Base-by-base conservation (phyloP, 2,888 invertebrate genomes). In the Sicus ferrugineus region DNA sequence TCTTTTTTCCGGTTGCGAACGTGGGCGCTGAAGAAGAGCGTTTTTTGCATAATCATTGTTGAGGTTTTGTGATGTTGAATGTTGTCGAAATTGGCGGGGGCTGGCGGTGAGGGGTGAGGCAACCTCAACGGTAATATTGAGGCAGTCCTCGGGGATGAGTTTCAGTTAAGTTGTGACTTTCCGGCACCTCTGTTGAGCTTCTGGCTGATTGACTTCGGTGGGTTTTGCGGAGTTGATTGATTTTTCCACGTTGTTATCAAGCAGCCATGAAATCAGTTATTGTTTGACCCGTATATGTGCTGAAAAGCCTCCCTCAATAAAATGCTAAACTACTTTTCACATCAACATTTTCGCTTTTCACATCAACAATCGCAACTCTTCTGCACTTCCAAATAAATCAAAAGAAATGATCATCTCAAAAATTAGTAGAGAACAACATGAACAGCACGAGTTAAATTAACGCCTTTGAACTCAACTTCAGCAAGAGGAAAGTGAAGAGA, bases 391-490 rank as follows among this genome's bases (percentile, higher is more conserved):
- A 23, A 28, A 28, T 5, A 54, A 54, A 28, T 54, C 21, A 11
- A 54, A n/a, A 54, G 23, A 54, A 54, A 14, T 54, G 21, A 21
- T 1, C 50, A 21, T 7, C 3, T 50, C 21, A 5, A 50, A 23
- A n/a, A 14, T 16, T 48, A n/a, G 50, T n/a, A 3, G 50, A 3
- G 4, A 9, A 50, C 5, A n/a, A 21, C 14, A 9, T 9, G 11
- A n/a, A 11, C 52, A 11, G 52, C 14, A 26, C 28, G 28, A 54
- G 54, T 54, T 54, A 26, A 54, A 54, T 26, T 54, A 28, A 54
- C 54, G 54, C 54, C 54, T 54, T 54, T 54, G 28, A 54, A 54
- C 54, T 28, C 23, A n/a, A 19, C n/a, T n/a, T n/a, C n/a, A n/a
- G n/a, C n/a, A n/a, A n/a, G n/a, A n/a, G n/a, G n/a, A n/a, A n/a